Conservation (phyloP, 2,797 vertebrate genomes). For the Gymnodraco acuticeps region DNA sequence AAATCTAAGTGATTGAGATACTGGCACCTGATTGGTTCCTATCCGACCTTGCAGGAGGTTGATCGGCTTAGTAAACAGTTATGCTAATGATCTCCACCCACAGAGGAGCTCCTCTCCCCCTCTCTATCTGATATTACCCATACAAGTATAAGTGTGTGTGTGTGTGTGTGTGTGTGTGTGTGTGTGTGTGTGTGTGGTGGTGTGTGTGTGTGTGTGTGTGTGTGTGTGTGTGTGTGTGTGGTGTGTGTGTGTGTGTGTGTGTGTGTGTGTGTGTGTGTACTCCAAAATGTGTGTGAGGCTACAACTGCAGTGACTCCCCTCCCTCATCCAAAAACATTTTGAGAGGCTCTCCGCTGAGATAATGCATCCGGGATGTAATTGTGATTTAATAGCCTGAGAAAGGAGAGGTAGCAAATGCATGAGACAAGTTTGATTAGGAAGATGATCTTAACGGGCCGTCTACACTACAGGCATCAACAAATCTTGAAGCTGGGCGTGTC, state of each 20-base stretch:
- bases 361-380: constrained; percentile 60
- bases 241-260: too few species aligned
- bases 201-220: too few species aligned
- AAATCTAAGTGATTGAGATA: not conserved
- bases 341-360: constrained; percentile 51
- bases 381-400: constrained; percentile 66
- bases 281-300: not conserved
- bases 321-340: constrained; percentile 24
- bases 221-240: too few species aligned
- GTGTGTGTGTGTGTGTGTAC: not conserved
- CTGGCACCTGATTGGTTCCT: constrained; percentile 38
- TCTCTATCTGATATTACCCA: not conserved
- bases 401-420: constrained; percentile 38
- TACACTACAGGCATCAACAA: too few species aligned
- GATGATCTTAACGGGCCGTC: constrained; percentile 54
- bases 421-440: constrained; percentile 56
- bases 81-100: constrained; percentile 59
- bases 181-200: too few species aligned
- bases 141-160: not conserved
- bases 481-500: too few species aligned
- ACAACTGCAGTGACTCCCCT: not conserved
- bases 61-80: constrained; percentile 52
- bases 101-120: not conserved
- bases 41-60: constrained; percentile 54
- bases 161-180: not conserved